Evolutionary conservation across 2,888 invertebrate genomes (phyloP), one percentile per base, ranked within the genome.

Genomic region (Harpalus rubripes): DNA sequence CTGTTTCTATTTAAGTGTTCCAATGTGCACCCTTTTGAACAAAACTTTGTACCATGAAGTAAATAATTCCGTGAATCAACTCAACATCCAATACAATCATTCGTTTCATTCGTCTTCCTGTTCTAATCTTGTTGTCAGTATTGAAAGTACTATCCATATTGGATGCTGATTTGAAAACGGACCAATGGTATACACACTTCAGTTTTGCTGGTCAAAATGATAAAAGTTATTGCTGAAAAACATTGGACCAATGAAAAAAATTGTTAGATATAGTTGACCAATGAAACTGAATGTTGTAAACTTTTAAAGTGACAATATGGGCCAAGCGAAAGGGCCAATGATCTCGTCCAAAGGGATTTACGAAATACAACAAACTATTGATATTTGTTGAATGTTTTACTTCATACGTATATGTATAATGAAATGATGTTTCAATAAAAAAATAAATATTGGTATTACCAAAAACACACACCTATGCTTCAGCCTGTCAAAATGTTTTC

Each of bases 381-480:
- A 88, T 88, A 89, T 89, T 90, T 88, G 87, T 89, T 89, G 88
- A 88, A 88, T 89, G 90, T 90, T 90, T 74, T 90, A 89, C 84
- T 89, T 89, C 88, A 89, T 90, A 89, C 89, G 88, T 90, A 90
- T 90, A 89, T 91, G 90, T 91, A 91, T 89, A 90, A 90, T 89
- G 84, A 85, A 88, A 89, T 88, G 87, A 88, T 90, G 90, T 90
- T 90, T 90, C 89, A 90, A 90, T 90, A 90, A 90, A 90, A 90
- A 89, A 89, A 89, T 89, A 89, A 89, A 89, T 89, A 88, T 84
- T 74, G 72, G 72, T 74, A 74, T 18, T 74, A 74, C 22, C 26
- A 63, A 74, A 32, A 32, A 5, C 32, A 32, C 5, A 32, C 5
- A 32, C 32, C 32, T 5, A 32, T 32, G 5, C 6, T 32, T 32